phyloP scores from a whole-genome alignment of 2,113 vertebrate species.

The Ameiurus melas region DNA sequence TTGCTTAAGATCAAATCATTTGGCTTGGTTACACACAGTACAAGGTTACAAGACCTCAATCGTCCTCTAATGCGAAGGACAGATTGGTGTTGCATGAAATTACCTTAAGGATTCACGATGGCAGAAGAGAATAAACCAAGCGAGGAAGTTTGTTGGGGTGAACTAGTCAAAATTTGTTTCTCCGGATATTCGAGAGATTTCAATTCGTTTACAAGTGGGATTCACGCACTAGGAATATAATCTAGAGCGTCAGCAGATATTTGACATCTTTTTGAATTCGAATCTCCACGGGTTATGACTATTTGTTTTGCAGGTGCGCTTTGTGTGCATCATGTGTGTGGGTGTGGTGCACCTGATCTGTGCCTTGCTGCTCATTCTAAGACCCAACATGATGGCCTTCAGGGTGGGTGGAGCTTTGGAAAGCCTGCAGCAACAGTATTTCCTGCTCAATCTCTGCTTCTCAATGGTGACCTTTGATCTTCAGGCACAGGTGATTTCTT shows the following conservation, averaged over 20 bases:
- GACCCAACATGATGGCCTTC: conserved; percentile 83
- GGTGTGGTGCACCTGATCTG: conserved; percentile 75
- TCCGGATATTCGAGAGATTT: background rate
- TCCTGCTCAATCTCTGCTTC: conserved; percentile 81
- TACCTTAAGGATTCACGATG: background rate
- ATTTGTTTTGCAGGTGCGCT: conserved; percentile 72
- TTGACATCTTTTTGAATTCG: background rate
- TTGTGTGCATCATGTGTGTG: conserved; percentile 73
- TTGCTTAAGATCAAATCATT: background rate
- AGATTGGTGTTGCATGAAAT: background rate
- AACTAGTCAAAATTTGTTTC: too few species aligned
- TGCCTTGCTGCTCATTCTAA: conserved; percentile 70
- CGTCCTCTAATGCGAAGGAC: background rate
- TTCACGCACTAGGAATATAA: background rate
- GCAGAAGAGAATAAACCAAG: background rate
- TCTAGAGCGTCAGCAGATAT: background rate
- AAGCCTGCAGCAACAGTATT: conserved; percentile 79
- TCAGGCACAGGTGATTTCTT: conserved; percentile 79
- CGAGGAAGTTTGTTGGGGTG: background rate
- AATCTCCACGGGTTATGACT: background rate
- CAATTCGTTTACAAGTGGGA: background rate
- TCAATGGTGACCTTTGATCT: conserved; percentile 88
- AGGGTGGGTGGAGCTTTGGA: conserved; percentile 82
- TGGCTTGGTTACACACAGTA: background rate
- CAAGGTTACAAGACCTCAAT: too few species aligned